phyloP scores from a whole-genome alignment of 2,113 vertebrate genomes.

The Antechinus stuartii region DNA sequence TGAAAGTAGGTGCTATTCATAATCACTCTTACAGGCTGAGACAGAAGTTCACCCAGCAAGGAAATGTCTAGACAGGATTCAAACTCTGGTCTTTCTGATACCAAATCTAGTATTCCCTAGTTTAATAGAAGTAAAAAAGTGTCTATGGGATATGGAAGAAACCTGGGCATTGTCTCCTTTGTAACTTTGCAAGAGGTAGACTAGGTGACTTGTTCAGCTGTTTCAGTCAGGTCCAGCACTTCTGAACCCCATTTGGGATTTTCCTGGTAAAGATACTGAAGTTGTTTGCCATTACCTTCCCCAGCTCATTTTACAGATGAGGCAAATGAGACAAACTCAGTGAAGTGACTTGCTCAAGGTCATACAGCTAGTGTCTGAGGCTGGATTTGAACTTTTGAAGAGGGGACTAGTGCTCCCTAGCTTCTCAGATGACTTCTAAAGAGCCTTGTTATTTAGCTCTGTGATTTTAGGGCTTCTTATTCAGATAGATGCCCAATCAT shows the following conservation, averaged over 20 bases:
- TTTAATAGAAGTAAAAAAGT: background rate
- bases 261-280: no score
- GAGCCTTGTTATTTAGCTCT: background rate
- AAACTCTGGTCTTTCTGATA: background rate
- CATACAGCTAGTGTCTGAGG: background rate
- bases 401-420: background rate
- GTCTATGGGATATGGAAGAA: background rate
- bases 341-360: background rate
- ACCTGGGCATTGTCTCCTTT: background rate
- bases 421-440: background rate
- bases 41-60: background rate
- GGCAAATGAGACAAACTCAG: no score
- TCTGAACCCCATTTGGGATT: no score
- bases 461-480: background rate
- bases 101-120: background rate
- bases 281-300: no score
- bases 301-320: no score
- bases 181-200: background rate
- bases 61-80: background rate
- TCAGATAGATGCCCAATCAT: background rate
- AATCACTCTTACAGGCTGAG: background rate
- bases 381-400: background rate
- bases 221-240: no score
- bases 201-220: background rate
- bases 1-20: background rate